Evolutionary conservation across 2,797 vertebrate genomes (phyloP).

Genomic region (Takifugu rubripes): DNA sequence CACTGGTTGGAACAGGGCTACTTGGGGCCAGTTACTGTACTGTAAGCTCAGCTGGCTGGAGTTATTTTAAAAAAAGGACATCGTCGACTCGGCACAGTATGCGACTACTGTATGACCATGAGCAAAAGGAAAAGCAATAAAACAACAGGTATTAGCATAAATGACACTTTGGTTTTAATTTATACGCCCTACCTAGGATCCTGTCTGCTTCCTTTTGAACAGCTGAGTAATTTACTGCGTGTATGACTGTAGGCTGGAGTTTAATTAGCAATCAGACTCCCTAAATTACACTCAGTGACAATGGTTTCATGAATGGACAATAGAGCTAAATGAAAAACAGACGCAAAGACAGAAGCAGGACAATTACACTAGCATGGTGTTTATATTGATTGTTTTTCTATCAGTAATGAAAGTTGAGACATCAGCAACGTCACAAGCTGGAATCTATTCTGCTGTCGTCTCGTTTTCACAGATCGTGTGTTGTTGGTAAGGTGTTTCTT

Average conservation of each 20-base stretch:
- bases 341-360: slow-evolving; percentile 64
- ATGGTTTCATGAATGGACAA: slow-evolving; percentile 78
- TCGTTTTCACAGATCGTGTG: too few species aligned
- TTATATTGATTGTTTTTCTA: slow-evolving; percentile 43
- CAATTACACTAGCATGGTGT: slow-evolving; percentile 53
- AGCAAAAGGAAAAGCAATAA: too few species aligned
- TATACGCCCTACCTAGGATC: slow-evolving; percentile 31
- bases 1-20: slow-evolving; percentile 38
- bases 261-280: slow-evolving; percentile 79
- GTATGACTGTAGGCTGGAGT: slow-evolving; percentile 75
- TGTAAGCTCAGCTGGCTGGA: slow-evolving; percentile 55
- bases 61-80: slow-evolving; percentile 47
- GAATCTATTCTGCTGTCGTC: too few species aligned
- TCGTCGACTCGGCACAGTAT: slow-evolving; percentile 24
- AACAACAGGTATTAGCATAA: slow-evolving; percentile 7
- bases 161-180: slow-evolving; percentile 5
- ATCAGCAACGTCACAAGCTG: neutral
- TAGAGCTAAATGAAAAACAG: slow-evolving; percentile 71
- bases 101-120: slow-evolving; percentile 24
- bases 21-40: slow-evolving; percentile 54
- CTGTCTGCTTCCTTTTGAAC: slow-evolving; percentile 46
- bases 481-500: too few species aligned
- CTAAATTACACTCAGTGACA: slow-evolving; percentile 76
- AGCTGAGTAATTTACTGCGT: slow-evolving; percentile 73
- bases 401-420: neutral